phyloP scores from a whole-genome alignment of 1,140 invertebrate species.

The Monochamus saltuarius region DNA sequence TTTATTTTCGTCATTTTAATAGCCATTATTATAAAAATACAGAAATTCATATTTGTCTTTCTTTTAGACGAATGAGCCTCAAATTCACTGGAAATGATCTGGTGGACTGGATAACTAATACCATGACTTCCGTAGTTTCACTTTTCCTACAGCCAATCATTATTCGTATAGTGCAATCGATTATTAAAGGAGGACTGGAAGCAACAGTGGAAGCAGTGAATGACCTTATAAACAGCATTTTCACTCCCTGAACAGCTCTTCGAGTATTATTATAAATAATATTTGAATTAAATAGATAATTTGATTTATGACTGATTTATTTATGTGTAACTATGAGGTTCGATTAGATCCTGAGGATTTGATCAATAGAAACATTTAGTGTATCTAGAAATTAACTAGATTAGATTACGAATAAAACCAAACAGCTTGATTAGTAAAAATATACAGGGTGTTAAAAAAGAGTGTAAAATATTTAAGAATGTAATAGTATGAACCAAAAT shows the following conservation, averaged over 20 bases:
- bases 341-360: too few relatives aligned
- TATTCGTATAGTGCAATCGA: constrained; percentile 33
- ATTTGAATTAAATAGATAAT: not conserved
- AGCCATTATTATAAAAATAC: too few relatives aligned
- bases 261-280: not conserved
- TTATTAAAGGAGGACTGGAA: constrained; percentile 23
- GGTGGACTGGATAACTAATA: constrained; percentile 54
- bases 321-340: too few relatives aligned
- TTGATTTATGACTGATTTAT: too few relatives aligned
- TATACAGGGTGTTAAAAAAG: too few relatives aligned
- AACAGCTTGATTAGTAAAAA: too few relatives aligned
- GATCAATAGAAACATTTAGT: too few relatives aligned
- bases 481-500: too few relatives aligned
- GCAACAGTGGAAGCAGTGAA: constrained; percentile 20
- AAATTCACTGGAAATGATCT: constrained; percentile 54
- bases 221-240: constrained; percentile 11
- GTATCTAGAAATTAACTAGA: too few relatives aligned
- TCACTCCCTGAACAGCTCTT: not conserved
- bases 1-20: too few relatives aligned
- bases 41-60: constrained; percentile 9
- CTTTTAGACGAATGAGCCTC: constrained; percentile 43
- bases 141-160: constrained; percentile 53
- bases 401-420: too few relatives aligned
- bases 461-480: too few relatives aligned
- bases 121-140: constrained; percentile 50